Evolutionary conservation across 1,140 invertebrate species (phyloP), one percentile per base, ranked within the genome.

Genomic region (Lethrus apterus): DNA sequence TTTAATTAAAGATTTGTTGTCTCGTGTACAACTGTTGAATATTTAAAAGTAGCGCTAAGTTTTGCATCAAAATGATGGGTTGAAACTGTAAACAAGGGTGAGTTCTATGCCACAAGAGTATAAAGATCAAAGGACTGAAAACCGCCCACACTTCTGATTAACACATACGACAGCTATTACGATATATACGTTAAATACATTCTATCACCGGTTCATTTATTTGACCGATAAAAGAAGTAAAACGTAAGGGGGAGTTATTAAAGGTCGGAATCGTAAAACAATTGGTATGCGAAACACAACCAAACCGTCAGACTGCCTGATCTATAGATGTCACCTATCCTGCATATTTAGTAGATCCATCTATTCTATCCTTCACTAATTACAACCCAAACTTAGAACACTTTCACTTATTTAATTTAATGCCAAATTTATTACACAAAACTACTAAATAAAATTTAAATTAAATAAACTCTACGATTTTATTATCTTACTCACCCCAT

Each of bases 301-400:
- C 43, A 40, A 44, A 20, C 44, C 29, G 44, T 44, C 50, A 50
- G 45, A 43, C 48, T 49, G 40, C 43, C 46, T 55, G 54, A 55
- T 55, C 46, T 55, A 55, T 55, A 55, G 50, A 47, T 55, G 54
- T 52, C 50, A 47, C 46, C 45, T 32, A 51, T 55, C 44, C 54
- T 55, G 54, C 50, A 55, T 55, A 55, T 55, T 55, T 55, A 55
- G 47, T 42, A 52, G 48, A 49, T 36, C 43, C 46, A 20, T 36
- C n/a, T n/a, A n/a, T n/a, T 51, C 44, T 38, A 19, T 38, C 35
- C 17, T 33, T 17, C 32, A 14, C 32, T 33, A 33, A 33, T 33
- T 33, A 33, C 32, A 13, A 33, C 18, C 13, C 18, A 11, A 33
- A 33, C 14, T 17, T 13, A 33, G 32, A 33, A 11, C 32, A 17